Evolutionary conservation across 2,113 vertebrate species (phyloP).

Genomic region (Heteronetta atricapilla): DNA sequence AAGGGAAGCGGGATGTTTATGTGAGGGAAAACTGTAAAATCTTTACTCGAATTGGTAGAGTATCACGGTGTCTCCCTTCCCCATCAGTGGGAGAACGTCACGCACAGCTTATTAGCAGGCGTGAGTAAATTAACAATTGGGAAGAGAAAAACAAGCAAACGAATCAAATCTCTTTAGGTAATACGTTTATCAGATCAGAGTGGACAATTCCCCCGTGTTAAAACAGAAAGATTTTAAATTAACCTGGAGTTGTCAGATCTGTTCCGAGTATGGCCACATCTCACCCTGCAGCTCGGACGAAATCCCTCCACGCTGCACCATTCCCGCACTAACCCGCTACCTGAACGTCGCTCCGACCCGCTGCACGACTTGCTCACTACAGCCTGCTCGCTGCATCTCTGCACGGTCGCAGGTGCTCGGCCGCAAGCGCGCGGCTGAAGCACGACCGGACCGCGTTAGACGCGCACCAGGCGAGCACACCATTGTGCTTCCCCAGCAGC

Average conservation of each 20-base stretch:
- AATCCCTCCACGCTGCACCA: not conserved
- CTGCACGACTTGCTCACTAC: accelerated
- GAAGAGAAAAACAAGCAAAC: not conserved
- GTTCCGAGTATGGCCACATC: not conserved
- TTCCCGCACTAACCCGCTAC: not conserved
- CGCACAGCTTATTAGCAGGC: too few relatives aligned
- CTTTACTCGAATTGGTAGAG: not conserved
- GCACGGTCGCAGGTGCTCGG: not conserved
- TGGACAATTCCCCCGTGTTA: not conserved
- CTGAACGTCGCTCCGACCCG: not conserved
- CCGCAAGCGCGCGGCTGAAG: not conserved
- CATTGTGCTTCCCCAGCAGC: not conserved
- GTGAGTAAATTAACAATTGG: too few relatives aligned
- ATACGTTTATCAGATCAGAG: not conserved
- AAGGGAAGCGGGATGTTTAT: not conserved
- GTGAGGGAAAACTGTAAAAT: not conserved
- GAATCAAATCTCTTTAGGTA: not conserved
- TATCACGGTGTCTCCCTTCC: not conserved
- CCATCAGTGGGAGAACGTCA: not conserved
- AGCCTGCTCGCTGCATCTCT: not conserved
- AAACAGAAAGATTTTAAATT: not conserved
- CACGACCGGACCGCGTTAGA: not conserved
- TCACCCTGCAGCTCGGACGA: not conserved
- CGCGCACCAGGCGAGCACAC: not conserved
- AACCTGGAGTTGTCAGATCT: not conserved